Evolutionary conservation across 2,797 vertebrate genomes (phyloP).

Genomic region (Eidolon dupreanum): DNA sequence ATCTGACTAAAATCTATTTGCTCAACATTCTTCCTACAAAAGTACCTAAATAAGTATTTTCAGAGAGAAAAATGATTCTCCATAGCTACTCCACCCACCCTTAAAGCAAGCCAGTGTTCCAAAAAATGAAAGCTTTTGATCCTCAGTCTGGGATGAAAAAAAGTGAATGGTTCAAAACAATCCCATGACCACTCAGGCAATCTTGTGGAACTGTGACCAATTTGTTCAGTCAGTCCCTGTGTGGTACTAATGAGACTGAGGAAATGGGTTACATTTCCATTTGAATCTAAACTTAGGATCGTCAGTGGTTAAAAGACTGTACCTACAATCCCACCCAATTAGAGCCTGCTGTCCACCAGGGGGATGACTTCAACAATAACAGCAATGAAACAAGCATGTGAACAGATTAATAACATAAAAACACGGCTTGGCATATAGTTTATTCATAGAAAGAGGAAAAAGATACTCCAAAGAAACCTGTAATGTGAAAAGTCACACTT

Average conservation of each 20-base stretch:
- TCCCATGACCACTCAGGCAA: neutral
- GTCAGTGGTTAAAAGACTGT: neutral
- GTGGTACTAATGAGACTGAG: neutral
- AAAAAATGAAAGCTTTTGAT: neutral
- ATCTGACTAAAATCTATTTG: slow-evolving; percentile 42
- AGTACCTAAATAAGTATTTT: neutral
- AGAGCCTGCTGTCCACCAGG: neutral
- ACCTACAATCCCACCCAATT: neutral
- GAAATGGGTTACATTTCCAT: neutral
- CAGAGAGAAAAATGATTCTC: neutral
- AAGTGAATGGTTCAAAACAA: neutral
- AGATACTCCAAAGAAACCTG: slow-evolving; percentile 21
- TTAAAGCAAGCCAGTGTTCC: neutral
- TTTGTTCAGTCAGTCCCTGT: neutral
- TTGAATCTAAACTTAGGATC: neutral
- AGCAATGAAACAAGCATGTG: neutral
- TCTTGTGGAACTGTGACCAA: neutral
- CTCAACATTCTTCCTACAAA: slow-evolving; percentile 12
- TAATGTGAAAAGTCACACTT: neutral
- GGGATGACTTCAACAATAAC: neutral
- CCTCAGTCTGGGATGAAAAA: neutral
- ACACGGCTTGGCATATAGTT: neutral
- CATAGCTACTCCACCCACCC: neutral
- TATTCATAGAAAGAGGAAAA: neutral
- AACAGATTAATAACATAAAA: neutral